Conservation (phyloP, 2,888 invertebrate species). For the Macrostomum cliftonense region DNA sequence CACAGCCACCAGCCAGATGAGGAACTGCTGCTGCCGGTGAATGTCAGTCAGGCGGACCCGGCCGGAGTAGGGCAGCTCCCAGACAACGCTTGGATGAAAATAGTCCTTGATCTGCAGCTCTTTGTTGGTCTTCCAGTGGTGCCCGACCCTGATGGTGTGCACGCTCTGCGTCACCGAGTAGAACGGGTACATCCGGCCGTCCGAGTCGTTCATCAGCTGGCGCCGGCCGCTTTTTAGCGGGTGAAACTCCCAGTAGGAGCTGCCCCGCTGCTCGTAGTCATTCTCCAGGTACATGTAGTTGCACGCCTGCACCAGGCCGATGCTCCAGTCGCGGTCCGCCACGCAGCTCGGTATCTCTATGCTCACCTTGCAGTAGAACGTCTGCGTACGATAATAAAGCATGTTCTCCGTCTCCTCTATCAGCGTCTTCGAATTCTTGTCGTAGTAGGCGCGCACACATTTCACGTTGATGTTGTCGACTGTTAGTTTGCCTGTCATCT, state of each 20-base stretch:
- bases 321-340: constrained; percentile 10
- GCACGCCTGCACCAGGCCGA: constrained; percentile 12
- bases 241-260: constrained; percentile 12
- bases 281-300: constrained; percentile 11
- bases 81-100: constrained; percentile 12
- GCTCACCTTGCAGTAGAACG: constrained; percentile 11
- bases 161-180: constrained; percentile 11
- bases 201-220: constrained; percentile 10
- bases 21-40: constrained; percentile 7
- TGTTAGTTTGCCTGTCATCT: constrained; percentile 1
- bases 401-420: constrained; percentile 11
- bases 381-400: constrained; percentile 11
- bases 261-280: constrained; percentile 9
- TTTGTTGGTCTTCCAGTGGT: constrained; percentile 4
- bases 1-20: constrained; percentile 11
- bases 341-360: constrained; percentile 9
- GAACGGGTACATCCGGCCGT: constrained; percentile 11
- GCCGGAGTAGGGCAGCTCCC: constrained; percentile 11
- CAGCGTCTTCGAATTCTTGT: constrained; percentile 6
- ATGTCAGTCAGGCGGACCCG: constrained; percentile 10
- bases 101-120: constrained; percentile 11
- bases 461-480: constrained; percentile 9
- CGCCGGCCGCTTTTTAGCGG: constrained; percentile 11
- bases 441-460: constrained; percentile 9
- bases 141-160: constrained; percentile 9